Base-by-base conservation (phyloP, 2,888 invertebrate genomes). In the Deilephila porcellus region DNA sequence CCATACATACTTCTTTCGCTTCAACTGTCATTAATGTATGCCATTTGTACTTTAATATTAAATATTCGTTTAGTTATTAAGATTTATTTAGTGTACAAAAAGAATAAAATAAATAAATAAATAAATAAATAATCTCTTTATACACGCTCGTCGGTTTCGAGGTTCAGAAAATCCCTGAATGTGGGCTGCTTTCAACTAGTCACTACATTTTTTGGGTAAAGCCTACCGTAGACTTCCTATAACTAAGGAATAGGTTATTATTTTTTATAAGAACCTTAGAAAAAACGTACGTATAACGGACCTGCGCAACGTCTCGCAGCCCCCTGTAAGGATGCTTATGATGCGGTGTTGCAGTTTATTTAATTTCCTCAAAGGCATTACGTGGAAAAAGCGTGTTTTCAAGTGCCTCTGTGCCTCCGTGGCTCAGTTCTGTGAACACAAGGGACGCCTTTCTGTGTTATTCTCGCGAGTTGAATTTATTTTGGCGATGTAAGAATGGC, bases 331-430 rank as follows among this genome's bases (percentile, higher is more conserved):
- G 85, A 90, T 87, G 91, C 91, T 92, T 91, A 91, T 92, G 89
- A 91, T 88, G 91, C 86, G 91, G 91, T 91, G 91, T 92, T 91
- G 92, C 92, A 92, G 92, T 92, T 93, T 93, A 93, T 93, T 93
- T 93, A 93, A 93, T 93, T 93, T 93, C 88, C 93, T 93, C 90
- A 91, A 92, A 93, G 92, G 93, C 85, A 92, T 92, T 91, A 91
- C 91, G 88, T 88, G 89, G 90, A 91, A 92, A 91, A 92, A 90
- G 91, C 91, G 88, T 88, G 91, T 90, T 91, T 88, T 90, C 85
- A 87, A 91, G 91, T 88, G 88, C 83, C 85, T 79, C 82, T 82
- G 17, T 45, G 25, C 53, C 5, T 32, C 20, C 19, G 52, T 17
- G n/a, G 17, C 60, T 29, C 29, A 29, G 60, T 19, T n/a, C 29